Conservation (phyloP, 2,113 vertebrate species). For the Eptesicus fuscus region DNA sequence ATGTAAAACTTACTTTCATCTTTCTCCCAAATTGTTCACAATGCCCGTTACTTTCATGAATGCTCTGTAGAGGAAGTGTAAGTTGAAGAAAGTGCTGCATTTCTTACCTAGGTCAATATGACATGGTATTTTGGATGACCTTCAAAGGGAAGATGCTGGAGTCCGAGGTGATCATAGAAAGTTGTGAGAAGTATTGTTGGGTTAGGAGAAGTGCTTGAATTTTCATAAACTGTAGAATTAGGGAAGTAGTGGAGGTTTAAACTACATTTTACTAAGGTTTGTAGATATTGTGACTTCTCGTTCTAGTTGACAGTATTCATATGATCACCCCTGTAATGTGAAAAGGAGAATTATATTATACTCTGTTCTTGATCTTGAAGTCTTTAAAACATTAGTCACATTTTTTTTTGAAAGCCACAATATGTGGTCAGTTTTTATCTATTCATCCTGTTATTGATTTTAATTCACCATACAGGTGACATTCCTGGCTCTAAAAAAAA, state of each 20-base stretch:
- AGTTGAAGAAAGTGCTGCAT: background rate
- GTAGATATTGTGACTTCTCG: background rate
- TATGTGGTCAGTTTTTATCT: background rate
- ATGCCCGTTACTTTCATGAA: background rate
- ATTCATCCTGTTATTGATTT: conserved; percentile 25
- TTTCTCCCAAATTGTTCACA: background rate
- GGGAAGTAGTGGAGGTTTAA: background rate
- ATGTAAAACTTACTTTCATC: background rate
- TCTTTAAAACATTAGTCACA: background rate
- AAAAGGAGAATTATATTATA: background rate
- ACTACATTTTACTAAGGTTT: background rate
- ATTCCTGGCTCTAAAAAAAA: background rate
- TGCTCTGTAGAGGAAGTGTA: background rate
- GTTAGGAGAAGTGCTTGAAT: background rate
- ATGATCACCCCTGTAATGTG: background rate
- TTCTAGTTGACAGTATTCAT: background rate
- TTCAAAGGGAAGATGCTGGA: conserved; percentile 8
- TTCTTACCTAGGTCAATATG: background rate
- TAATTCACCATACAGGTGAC: background rate
- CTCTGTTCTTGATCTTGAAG: background rate
- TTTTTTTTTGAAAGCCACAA: background rate
- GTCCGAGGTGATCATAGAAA: background rate
- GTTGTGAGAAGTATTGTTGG: background rate
- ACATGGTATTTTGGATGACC: rapidly evolving
- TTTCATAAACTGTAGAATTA: background rate